A percentile compares a stretch with the other conserved stretches of the same genome.
Conservation (phyloP, 1,140 invertebrate genomes). For the Drosophila kurseongensis region DNA sequence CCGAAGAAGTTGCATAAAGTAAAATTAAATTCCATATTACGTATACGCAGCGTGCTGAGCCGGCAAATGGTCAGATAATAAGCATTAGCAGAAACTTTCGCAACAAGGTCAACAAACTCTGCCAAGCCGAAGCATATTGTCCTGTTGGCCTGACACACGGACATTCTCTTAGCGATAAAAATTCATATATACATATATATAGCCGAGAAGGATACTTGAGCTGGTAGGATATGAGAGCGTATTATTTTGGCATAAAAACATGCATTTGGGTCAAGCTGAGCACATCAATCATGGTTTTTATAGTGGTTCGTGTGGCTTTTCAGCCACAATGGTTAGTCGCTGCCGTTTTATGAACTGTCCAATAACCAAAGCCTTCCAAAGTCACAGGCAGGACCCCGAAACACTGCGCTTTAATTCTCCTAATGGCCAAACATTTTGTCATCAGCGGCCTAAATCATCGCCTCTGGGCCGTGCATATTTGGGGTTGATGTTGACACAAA, state of each 20-base stretch:
- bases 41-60: constrained; percentile 65
- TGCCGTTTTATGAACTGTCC: constrained; percentile 61
- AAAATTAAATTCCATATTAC: constrained; percentile 72
- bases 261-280: constrained; percentile 77
- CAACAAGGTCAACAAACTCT: constrained; percentile 31
- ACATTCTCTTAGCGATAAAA: constrained; percentile 3
- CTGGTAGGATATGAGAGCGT: constrained; percentile 31
- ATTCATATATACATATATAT: constrained; percentile 1
- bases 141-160: constrained; percentile 3
- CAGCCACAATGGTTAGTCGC: constrained; percentile 34
- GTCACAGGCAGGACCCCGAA: constrained; percentile 24
- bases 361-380: constrained; percentile 40
- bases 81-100: constrained; percentile 46
- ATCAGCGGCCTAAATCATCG: constrained; percentile 76
- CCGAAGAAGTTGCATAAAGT: constrained; percentile 56
- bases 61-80: constrained; percentile 70
- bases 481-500: constrained; percentile 79
- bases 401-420: constrained; percentile 72
- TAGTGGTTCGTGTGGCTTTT: constrained; percentile 38
- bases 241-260: constrained; percentile 76
- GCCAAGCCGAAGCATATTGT: constrained; percentile 12
- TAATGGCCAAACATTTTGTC: constrained; percentile 78
- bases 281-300: constrained; percentile 79
- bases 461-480: constrained; percentile 52
- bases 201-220: constrained; percentile 29